Conservation (phyloP, 2,113 vertebrate genomes). For the Corythoichthys intestinalis region DNA sequence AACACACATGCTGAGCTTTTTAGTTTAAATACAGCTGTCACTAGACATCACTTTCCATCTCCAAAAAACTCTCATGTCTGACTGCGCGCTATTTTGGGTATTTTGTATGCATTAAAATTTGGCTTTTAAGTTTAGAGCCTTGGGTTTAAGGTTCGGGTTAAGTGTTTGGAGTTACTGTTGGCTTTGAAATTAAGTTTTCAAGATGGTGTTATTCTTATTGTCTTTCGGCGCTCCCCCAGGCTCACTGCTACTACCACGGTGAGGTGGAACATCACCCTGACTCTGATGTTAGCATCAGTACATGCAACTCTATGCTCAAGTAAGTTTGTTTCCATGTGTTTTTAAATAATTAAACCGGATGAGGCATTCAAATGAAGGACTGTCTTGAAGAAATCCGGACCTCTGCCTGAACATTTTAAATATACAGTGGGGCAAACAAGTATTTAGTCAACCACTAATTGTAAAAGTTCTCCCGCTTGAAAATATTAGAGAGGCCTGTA, state of each 20-base stretch:
- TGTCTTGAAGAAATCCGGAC: no score
- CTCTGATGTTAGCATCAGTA: conserved; percentile 74
- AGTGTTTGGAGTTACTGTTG: background rate
- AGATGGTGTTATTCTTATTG: background rate
- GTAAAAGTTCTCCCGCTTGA: no score
- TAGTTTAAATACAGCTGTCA: conserved; percentile 17
- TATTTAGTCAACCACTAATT: no score
- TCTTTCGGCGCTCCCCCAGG: conserved; percentile 48
- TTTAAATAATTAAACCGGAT: no score
- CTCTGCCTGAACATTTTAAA: no score
- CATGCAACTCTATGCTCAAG: conserved; percentile 69
- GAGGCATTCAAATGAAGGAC: no score
- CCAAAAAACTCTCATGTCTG: background rate
- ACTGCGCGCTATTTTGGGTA: background rate
- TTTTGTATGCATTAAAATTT: background rate
- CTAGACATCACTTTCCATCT: background rate
- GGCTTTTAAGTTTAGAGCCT: background rate
- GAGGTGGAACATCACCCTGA: conserved; percentile 60
- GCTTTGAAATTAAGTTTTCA: background rate
- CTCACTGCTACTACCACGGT: conserved; percentile 79
- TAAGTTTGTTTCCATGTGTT: conserved; percentile 40
- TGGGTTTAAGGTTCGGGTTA: background rate
- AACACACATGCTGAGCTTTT: background rate
- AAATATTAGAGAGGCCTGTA: no score
- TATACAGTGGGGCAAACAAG: no score